Conservation (phyloP, 2,888 invertebrate species). For the Clivina fossor region DNA sequence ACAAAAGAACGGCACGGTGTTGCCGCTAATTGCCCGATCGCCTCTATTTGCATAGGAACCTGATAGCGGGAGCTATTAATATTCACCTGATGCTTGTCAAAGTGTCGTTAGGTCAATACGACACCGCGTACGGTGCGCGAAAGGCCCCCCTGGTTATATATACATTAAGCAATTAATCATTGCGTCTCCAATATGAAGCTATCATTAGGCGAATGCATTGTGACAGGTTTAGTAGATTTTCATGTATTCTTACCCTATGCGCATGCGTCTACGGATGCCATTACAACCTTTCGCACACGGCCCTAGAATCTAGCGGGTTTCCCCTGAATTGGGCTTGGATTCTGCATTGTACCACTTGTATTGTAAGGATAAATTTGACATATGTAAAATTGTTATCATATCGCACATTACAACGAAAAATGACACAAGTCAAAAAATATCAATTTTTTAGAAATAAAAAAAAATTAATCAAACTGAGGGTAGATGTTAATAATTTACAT, state of each 20-base stretch:
- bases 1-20: no score
- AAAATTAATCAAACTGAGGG: no score
- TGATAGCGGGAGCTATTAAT: conserved; percentile 32
- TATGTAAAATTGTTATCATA: no score
- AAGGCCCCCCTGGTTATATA: background rate
- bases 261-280: conserved; percentile 6
- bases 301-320: no score
- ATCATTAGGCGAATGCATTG: conserved; percentile 29
- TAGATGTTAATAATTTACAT: no score
- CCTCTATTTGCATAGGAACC: conserved; percentile 29
- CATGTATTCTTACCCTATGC: conserved; percentile 28
- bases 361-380: no score
- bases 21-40: conserved; percentile 17
- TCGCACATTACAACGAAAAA: no score
- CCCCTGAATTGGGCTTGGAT: no score
- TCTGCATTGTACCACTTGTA: no score
- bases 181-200: conserved; percentile 29
- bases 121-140: conserved; percentile 1
- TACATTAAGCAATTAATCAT: conserved; percentile 32
- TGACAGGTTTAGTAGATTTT: conserved; percentile 32
- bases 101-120: conserved; percentile 34
- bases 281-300: conserved; percentile 27
- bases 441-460: no score
- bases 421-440: no score
- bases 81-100: conserved; percentile 32